Evolutionary conservation across 2,113 vertebrate species (phyloP).

Genomic region (Vicugna pacos): DNA sequence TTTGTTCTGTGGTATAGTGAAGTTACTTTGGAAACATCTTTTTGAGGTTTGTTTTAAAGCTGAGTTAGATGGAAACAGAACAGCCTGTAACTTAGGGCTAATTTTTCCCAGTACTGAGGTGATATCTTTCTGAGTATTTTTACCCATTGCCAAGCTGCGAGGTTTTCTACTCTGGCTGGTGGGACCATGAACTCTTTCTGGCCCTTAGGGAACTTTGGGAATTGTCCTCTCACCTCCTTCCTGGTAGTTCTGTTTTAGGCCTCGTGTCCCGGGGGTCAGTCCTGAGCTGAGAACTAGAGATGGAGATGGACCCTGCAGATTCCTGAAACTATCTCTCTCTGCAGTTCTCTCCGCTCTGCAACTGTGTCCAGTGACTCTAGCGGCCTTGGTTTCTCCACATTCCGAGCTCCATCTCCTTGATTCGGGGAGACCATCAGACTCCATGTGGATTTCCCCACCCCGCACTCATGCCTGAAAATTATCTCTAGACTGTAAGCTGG

Average conservation of each 20-base stretch:
- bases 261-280: neutral
- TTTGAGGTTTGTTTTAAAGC: constrained; percentile 14
- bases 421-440: neutral
- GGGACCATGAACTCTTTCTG: neutral
- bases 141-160: neutral
- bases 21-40: constrained; percentile 26
- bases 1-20: constrained; percentile 8
- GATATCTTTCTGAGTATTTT: neutral
- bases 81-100: neutral
- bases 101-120: neutral
- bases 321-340: neutral
- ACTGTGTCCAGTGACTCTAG: neutral
- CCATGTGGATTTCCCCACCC: neutral
- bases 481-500: neutral
- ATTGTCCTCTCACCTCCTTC: neutral
- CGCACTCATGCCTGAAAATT: neutral
- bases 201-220: neutral
- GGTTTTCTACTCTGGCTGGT: neutral
- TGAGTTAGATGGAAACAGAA: neutral
- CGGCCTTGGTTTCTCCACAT: neutral
- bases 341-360: neutral
- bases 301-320: neutral
- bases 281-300: neutral
- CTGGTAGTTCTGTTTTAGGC: neutral
- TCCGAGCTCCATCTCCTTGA: neutral